phyloP scores from a whole-genome alignment of 2,113 vertebrate species.

The Lutjanus erythropterus region DNA sequence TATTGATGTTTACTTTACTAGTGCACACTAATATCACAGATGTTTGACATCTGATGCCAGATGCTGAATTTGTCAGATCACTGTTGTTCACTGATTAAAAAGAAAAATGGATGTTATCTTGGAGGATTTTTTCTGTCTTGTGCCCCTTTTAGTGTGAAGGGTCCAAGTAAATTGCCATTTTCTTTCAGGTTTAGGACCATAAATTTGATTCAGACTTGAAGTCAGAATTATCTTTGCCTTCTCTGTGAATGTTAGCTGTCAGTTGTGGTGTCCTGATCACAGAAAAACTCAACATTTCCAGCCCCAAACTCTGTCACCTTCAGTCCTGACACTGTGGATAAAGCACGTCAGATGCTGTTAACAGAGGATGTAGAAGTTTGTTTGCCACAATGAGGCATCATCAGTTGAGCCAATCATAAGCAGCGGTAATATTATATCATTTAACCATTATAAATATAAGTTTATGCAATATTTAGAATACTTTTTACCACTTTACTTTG shows the following conservation, averaged over 20 bases:
- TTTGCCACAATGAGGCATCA: neutral
- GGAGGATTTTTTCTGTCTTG: no score
- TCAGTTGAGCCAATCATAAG: conserved; percentile 4
- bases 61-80: neutral
- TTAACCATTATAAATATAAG: no score
- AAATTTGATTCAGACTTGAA: conserved; percentile 4
- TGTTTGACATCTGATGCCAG: neutral
- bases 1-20: neutral
- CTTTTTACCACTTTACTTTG: no score
- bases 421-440: no score
- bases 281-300: conserved; percentile 18
- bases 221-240: neutral
- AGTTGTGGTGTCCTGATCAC: neutral
- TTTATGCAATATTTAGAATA: no score
- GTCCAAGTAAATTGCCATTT: neutral
- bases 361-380: conserved; percentile 9
- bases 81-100: neutral
- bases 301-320: conserved; percentile 2
- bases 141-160: no score
- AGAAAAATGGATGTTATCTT: neutral
- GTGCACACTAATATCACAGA: neutral
- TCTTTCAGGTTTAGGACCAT: neutral
- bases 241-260: conserved; percentile 20
- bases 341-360: conserved; percentile 33
- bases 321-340: conserved; percentile 22